Conservation (phyloP, 2,888 invertebrate species). For the Agonopterix heracliana region DNA sequence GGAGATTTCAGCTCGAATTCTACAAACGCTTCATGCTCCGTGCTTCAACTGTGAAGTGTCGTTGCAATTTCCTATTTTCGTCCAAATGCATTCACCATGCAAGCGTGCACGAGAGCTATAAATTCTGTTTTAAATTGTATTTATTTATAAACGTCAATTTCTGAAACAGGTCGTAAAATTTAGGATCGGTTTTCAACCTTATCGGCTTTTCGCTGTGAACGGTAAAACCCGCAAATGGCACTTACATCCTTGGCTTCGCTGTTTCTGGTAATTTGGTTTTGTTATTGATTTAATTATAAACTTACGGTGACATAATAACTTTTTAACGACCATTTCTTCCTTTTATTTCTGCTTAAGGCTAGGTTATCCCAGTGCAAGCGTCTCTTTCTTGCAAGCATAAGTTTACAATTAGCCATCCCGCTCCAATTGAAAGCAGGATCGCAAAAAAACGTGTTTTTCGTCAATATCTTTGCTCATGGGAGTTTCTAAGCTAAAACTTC, state of each 20-base stretch:
- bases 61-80: constrained; percentile 35
- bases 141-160: constrained; percentile 63
- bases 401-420: too few relatives aligned
- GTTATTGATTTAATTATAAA: neutral
- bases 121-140: constrained; percentile 37
- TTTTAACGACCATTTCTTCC: too few relatives aligned
- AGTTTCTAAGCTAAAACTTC: too few relatives aligned
- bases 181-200: constrained; percentile 26
- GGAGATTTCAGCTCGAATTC: too few relatives aligned
- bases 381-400: too few relatives aligned
- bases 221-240: constrained; percentile 39
- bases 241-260: constrained; percentile 3
- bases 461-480: too few relatives aligned
- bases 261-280: constrained; percentile 5
- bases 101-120: constrained; percentile 39
- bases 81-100: constrained; percentile 24
- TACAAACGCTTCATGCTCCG: too few relatives aligned
- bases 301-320: too few relatives aligned
- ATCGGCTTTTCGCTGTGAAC: constrained; percentile 26
- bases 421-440: too few relatives aligned
- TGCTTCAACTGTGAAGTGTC: neutral
- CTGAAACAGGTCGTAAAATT: constrained; percentile 51
- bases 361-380: too few relatives aligned
- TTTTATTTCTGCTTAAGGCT: too few relatives aligned
- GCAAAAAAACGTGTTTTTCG: too few relatives aligned